phyloP scores from a whole-genome alignment of 2,888 invertebrate species.

The Drosophila koepferae region DNA sequence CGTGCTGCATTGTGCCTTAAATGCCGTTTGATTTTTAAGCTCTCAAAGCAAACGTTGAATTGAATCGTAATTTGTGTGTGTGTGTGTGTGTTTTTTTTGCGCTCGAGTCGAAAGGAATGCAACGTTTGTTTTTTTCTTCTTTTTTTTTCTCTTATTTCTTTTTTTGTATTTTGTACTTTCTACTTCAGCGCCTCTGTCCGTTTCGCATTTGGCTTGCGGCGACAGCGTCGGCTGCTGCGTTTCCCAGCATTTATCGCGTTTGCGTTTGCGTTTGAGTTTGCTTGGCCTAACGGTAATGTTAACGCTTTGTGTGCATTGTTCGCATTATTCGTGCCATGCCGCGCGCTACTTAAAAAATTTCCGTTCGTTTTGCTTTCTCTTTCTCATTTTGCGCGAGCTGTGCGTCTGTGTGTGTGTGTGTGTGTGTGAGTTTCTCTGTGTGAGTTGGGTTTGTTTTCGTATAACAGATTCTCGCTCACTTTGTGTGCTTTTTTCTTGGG shows the following conservation, averaged over 20 bases:
- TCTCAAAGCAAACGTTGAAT: conserved; percentile 21
- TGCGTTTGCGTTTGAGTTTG: conserved; percentile 30
- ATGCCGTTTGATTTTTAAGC: conserved; percentile 5
- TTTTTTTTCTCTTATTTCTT: background rate
- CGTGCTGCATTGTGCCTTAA: background rate
- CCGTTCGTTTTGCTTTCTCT: conserved; percentile 62
- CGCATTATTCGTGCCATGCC: conserved; percentile 61
- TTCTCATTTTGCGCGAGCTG: conserved; percentile 25
- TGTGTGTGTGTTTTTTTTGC: background rate
- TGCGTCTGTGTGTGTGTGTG: conserved; percentile 9
- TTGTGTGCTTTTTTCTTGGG: conserved; percentile 70
- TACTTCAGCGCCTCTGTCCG: conserved; percentile 16
- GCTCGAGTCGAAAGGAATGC: conserved; percentile 43
- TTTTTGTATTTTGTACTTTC: conserved; percentile 7
- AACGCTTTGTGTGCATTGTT: conserved; percentile 70
- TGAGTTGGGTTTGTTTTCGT: conserved; percentile 68
- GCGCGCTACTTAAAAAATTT: conserved; percentile 72
- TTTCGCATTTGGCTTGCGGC: conserved; percentile 19
- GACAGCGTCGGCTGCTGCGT: conserved; percentile 51
- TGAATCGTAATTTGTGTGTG: conserved; percentile 4
- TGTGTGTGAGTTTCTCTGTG: conserved; percentile 23
- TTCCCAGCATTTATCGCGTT: conserved; percentile 50
- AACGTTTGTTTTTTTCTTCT: background rate
- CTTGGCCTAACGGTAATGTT: conserved; percentile 42
- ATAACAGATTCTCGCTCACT: conserved; percentile 70